These are phyloP conservation scores for Nephrotoma guestfalica DNA, from an alignment of 2,888 invertebrate species.

Conservation along the genomic window DNA sequence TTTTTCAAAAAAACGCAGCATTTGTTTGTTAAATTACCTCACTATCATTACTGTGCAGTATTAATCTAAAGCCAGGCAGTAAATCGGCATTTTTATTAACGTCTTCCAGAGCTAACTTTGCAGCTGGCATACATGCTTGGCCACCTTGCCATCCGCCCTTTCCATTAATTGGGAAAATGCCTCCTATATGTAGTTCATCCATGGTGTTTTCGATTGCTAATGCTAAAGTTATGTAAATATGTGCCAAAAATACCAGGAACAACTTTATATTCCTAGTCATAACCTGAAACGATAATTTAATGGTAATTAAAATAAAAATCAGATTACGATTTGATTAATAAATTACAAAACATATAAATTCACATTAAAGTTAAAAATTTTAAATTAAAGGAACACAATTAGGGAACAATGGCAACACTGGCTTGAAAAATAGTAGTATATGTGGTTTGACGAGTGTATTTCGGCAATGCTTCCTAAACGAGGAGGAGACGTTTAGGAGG, in stretches of 20 bases:
- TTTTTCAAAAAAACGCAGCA: too few relatives aligned
- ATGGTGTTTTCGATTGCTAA: conserved; percentile 8
- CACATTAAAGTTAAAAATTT: too few relatives aligned
- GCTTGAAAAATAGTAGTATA: too few relatives aligned
- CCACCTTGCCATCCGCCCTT: conserved; percentile 98
- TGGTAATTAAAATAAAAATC: too few relatives aligned
- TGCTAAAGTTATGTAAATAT: background rate
- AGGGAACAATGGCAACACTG: too few relatives aligned
- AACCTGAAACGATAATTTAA: background rate
- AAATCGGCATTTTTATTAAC: conserved; percentile 82
- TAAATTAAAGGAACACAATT: too few relatives aligned
- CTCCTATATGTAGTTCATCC: conserved; percentile 83
- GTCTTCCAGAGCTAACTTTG: conserved; percentile 88
- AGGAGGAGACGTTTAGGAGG: too few relatives aligned
- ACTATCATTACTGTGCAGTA: conserved; percentile 90
- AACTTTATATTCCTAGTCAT: background rate
- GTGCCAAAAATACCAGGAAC: background rate
- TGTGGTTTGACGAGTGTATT: too few relatives aligned
- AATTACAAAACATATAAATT: too few relatives aligned
- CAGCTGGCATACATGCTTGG: conserved; percentile 96
- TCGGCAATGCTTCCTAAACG: too few relatives aligned
- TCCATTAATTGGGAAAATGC: conserved; percentile 94
- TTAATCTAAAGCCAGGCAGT: conserved; percentile 79
- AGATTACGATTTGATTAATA: too few relatives aligned
- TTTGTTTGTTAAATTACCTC: conserved; percentile 48